Percentiles rank a stretch among this genome's conserved stretches.
phyloP scores from a whole-genome alignment of 2,797 vertebrate species.

The Sciaenops ocellatus region DNA sequence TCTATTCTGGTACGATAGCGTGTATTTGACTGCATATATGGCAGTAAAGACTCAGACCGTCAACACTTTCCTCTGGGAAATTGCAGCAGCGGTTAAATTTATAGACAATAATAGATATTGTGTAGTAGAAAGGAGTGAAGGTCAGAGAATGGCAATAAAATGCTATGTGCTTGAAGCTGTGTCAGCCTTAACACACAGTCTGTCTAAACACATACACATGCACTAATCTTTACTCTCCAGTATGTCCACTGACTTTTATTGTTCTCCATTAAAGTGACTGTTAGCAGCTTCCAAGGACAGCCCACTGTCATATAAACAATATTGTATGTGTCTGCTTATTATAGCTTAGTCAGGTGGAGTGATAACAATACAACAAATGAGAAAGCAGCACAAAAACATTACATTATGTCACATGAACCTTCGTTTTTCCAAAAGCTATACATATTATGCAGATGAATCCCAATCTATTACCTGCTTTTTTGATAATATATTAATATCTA shows the following conservation, averaged over 20 bases:
- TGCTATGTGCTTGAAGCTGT: constrained; percentile 32
- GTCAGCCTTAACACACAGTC: constrained; percentile 29
- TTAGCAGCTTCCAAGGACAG: constrained; percentile 64
- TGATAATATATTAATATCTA: not conserved
- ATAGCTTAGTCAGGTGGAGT: not conserved
- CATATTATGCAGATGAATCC: not conserved
- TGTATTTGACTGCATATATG: constrained; percentile 2
- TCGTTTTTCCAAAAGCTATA: not conserved
- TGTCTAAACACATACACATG: constrained; percentile 31
- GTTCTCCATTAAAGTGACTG: constrained; percentile 64
- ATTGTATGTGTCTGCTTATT: constrained; percentile 31
- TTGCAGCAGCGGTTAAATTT: constrained; percentile 10
- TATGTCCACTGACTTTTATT: constrained; percentile 45
- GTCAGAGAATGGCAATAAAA: constrained; percentile 55
- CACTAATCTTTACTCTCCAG: constrained; percentile 40
- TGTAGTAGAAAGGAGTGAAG: constrained; percentile 37
- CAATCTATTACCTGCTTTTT: not conserved
- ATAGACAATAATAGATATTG: constrained; percentile 47
- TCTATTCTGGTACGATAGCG: not conserved
- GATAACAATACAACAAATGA: constrained; percentile 25
- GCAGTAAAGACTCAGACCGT: constrained; percentile 12
- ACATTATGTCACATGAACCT: not conserved
- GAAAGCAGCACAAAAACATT: not conserved
- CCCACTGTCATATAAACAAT: constrained; percentile 50
- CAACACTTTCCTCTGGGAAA: constrained; percentile 19